Conservation (phyloP, 2,888 invertebrate genomes). For the Desoria tigrina region DNA sequence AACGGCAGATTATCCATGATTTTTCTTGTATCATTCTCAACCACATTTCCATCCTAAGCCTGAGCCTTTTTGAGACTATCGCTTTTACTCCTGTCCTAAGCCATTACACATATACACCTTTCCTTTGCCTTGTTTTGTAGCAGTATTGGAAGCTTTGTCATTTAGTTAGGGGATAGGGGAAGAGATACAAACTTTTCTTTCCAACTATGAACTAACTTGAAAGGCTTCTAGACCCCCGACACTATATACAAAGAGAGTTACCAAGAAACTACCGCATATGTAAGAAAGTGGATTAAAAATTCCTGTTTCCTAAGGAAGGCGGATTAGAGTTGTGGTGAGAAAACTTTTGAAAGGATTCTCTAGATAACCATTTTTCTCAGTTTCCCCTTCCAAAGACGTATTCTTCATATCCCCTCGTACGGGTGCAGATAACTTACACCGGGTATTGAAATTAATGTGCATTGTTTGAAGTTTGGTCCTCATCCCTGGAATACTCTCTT, state of each 20-base stretch:
- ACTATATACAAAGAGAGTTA: neutral
- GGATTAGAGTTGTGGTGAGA: constrained; percentile 47
- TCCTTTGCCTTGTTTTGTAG: no score
- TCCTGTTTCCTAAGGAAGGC: constrained; percentile 50
- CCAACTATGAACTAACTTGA: neutral
- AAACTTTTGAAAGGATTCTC: constrained; percentile 51
- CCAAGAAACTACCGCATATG: neutral
- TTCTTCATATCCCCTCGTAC: no score
- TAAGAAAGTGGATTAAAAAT: constrained; percentile 53
- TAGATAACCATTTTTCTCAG: constrained; percentile 38
- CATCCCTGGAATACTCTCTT: neutral
- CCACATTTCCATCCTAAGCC: no score
- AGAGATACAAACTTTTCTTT: no score
- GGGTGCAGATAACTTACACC: no score
- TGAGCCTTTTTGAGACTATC: no score
- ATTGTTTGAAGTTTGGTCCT: constrained; percentile 9
- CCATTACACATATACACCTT: no score
- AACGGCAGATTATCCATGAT: no score
- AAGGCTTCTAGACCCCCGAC: neutral
- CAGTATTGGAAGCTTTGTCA: no score
- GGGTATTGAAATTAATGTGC: constrained; percentile 22
- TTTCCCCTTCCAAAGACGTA: constrained; percentile 13
- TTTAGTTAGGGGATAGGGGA: no score
- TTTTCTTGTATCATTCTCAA: no score
- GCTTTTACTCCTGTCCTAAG: no score